Evolutionary conservation across 2,113 vertebrate species (phyloP), one percentile per base, ranked within the genome.

Genomic region (Macrotus californicus): DNA sequence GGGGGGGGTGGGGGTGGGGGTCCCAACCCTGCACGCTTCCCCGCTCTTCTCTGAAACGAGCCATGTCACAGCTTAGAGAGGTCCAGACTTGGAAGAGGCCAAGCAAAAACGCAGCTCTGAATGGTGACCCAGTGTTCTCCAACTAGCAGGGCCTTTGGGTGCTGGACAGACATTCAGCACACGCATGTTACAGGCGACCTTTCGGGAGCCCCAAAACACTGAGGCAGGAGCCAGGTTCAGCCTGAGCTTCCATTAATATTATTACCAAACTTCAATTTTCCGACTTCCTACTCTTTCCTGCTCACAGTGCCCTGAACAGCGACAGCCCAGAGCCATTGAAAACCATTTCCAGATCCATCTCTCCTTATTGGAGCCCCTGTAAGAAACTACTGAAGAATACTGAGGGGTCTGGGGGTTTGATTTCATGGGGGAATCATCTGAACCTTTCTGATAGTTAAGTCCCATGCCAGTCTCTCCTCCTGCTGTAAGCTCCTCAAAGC

Each of bases 21-120:
- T 31, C 31, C 81, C 54, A 64, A 39, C 66, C 46, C 67, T 10
- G 12, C 26, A 7, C 0, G 0, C 41, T 46, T 43, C 10, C 79
- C 59, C 31, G 24, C 0, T 0, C 3, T 41, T 26, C 67, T 93
- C 50, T 21, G 52, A 67, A 84, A 80, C 3, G 31, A 79, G 41
- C 77, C 66, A 19, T 0, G 4, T 5, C 29, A 14, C 4, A 50
- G 67, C 18, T 73, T 3, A 26, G 0, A 22, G n/a, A 26, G 29
- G 48, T 2, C 6, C 3, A 21, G 21, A 54, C 19, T 39, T 0
- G 15, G 46, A 36, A 31, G 22, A 50, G 48, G n/a, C 15, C 18
- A 24, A 7, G 46, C 41, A 80, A 36, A 36, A 6, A 19, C 39
- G 66, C 46, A 24, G 8, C 13, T 24, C 52, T 34, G 43, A 67